Evolutionary conservation across 2,888 invertebrate genomes (phyloP), one percentile per base, ranked within the genome.

Genomic region (Leistus spinibarbis): DNA sequence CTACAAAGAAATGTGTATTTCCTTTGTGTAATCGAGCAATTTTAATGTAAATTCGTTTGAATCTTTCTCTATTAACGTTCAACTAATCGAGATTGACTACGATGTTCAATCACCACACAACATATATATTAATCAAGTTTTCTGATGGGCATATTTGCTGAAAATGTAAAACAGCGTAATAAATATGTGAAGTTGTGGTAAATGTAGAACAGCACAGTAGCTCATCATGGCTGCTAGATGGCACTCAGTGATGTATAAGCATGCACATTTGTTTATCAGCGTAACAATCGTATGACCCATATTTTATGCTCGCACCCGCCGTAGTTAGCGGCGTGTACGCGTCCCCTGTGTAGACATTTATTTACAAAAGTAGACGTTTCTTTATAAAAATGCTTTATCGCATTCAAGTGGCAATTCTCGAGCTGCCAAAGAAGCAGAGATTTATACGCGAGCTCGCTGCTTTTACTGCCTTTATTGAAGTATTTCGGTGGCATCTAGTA

Each of bases 321-420:
- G 73, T 60, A 67, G 67, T 74, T 74, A 74, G 73, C 62, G 53
- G 22, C 20, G 9, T 23, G 63, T 22, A 23, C 54, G 54, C 19
- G 56, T 66, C 56, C 19, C 17, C 57, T 27, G 54, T 54, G 40
- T 69, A 54, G 75, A 75, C 75, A 75, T 75, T 75, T 75, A 75
- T 75, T 75, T 75, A 75, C 75, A 75, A 75, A 75, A 75, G 75
- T 75, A 75, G 75, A 75, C 75, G 27, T 75, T 75, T 75, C 75
- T 75, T 75, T 75, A 75, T 69, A 69, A 75, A 75, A 75, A 75
- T 75, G 75, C 69, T 75, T 75, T 75, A 75, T 75, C 75, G 69
- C 64, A 75, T 75, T 75, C 63, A 75, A 75, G 75, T 75, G 69
- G 75, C 75, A 75, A 75, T 75, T 75, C 75, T 75, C 63, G 64